Evolutionary conservation across 2,888 invertebrate species (phyloP).

Genomic region (Mystacides longicornis): DNA sequence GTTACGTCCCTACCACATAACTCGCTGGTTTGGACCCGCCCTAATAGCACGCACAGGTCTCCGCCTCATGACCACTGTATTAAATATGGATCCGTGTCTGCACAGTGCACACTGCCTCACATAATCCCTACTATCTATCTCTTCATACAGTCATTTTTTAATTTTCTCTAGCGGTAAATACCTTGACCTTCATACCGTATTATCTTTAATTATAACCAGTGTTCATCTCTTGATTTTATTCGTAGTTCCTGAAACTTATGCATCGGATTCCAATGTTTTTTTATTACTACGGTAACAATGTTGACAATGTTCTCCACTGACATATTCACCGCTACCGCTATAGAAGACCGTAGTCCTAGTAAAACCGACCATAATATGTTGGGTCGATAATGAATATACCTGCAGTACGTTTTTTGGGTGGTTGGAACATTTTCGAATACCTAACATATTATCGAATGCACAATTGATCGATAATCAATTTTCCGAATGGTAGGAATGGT

Average conservation of each 20-base stretch:
- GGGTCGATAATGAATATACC: no score
- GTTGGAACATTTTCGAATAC: no score
- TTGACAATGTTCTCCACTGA: no score
- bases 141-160: not conserved
- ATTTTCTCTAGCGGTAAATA: not conserved
- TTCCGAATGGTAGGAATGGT: no score
- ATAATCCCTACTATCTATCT: not conserved
- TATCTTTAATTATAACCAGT: not conserved
- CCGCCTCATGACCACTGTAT: not conserved
- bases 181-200: not conserved
- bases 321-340: no score
- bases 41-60: not conserved
- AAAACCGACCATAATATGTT: no score
- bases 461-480: no score
- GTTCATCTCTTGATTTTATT: not conserved
- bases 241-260: not conserved
- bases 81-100: not conserved
- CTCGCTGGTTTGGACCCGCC: not conserved
- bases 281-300: no score
- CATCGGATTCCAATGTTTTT: no score
- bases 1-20: not conserved
- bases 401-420: no score
- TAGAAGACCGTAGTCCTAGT: no score
- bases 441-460: no score
- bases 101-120: not conserved